Evolutionary conservation across 2,888 invertebrate genomes (phyloP), one percentile per base, ranked within the genome.

Genomic region (Corythucha ciliata): DNA sequence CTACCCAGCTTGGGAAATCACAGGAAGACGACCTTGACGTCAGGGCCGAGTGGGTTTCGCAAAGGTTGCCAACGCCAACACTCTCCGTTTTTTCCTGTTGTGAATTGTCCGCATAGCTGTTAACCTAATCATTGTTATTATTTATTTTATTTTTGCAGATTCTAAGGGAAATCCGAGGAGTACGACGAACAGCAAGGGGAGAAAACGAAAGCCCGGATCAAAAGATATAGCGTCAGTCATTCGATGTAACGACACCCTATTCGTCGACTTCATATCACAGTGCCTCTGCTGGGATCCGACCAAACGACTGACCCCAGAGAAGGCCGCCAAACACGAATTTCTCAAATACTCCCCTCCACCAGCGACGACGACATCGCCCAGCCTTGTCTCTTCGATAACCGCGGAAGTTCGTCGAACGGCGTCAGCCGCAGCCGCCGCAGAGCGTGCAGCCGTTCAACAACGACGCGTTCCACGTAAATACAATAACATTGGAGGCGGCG

Each of bases 231-330:
- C 84, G 16, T 77, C 83, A 64, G 87, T 86, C 26, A 76, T 93
- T 50, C 79, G 88, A 61, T 86, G 88, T 63, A 84, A 83, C 64
- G 92, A 94, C 69, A 77, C 82, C 14, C 77, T 85, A 58, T 94
- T 94, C 72, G 79, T 93, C 36, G 88, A 92, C 70, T 93, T 94
- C 70, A 78, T 94, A 61, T 79, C 83, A 59, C 78, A 83, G 65
- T 94, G 94, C 70, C 66, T 4, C 70, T 88, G 88, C 69, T 94
- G 93, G 93, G 91, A 93, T 70, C 86, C 92, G 16, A 82, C 83
- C 65, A 83, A 85, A 57, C 80, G 93, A 57, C 81, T 93, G 79
- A 91, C 87, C 3, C 87, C 93, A 0, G 88, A 86, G 49, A 91
- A 93, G 67, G 93, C 92, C 2, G 76, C 86, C 20, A 79, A 83